Evolutionary conservation across 2,888 invertebrate species (phyloP), one percentile per base, ranked within the genome.

Genomic region (Stenichneumon culpator): DNA sequence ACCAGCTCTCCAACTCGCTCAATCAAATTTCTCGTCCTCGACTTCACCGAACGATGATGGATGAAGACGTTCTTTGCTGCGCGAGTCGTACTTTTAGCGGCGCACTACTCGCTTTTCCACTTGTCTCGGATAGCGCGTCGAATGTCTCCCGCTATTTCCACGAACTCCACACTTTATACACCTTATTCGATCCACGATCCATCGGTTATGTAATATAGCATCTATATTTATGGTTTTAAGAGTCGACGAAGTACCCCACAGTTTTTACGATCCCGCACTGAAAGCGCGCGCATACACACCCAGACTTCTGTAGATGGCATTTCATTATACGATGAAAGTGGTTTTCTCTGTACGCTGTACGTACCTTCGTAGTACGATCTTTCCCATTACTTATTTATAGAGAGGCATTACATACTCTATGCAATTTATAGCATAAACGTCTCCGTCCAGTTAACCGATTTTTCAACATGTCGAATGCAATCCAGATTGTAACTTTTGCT

Each of bases 271-370:
- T 78, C 73, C 19, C 19, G 14, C 1, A 14, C 75, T 52, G 60
- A 72, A 84, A 84, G 67, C 54, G 63, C 25, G 57, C 60, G 32
- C 44, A 25, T 32, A 70, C 67, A 78, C 32, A 78, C 19, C 47
- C 25, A 47, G 54, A 75, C 72, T 77, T 81, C 65, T 78, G 57
- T 44, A 72, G 54, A 80, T 81, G 77, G 68, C 60, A 36, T 80
- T 84, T 78, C 73, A 63, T 81, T 81, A 60, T 77, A 81, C 60
- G 63, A 52, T 25, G 32, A 84, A 84, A 84, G 84, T 84, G 78
- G 60, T 78, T 84, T 84, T 78, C 81, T 78, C 81, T 84, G 81
- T 84, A 69, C 52, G 25, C 67, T 36, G 25, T 73, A 50, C 11
- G 25, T 19, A 14, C 32, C 25, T 14, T 11, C 32, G 6, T 16